Base-by-base conservation (phyloP, 2,113 vertebrate species). In the Elachura formosa region DNA sequence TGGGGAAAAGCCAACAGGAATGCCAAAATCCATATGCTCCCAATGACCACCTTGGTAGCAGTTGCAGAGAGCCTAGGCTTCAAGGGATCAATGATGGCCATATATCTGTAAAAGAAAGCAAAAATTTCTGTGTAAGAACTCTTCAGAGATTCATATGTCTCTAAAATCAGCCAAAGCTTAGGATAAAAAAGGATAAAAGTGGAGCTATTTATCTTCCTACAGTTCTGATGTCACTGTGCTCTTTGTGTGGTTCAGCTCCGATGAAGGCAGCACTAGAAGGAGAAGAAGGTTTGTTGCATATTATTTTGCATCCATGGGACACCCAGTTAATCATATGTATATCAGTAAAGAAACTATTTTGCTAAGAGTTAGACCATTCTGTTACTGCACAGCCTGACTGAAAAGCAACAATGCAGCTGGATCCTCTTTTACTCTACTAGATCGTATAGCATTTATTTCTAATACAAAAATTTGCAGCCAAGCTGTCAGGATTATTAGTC, bases 71-170 rank as follows among this genome's bases (percentile, higher is more conserved):
- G 96, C 49, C 99, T 98, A 46, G 99, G 99, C 87, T 99, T 99
- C 98, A 99, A 95, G 20, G 99, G 99, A 90, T 99, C 98, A 63
- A 99, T 99, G 94, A 99, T 99, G 90, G 99, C 99, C 98, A 99
- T 99, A 87, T 99, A 99, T 96, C 99, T 99, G 79, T 64, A 91
- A 72, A 82, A 92, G 49, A 74, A 93, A 95, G 64, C 34, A 84
- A 92, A 96, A 14, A 59, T 14, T 20, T 66, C 13, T n/a, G 34
- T 19, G 9, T 94, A 52, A 91, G 81, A 78, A 67, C 62, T 64
- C 40, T 48, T 86, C 56, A 91, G 43, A 56, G 6, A 48, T 41
- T 54, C 2, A 0, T 25, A 23, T 12, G 1, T n/a, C 20, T 43
- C 46, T 71, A 59, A 31, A 82, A 64, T 55, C 41, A 82, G 3